Conservation (phyloP, 2,888 invertebrate genomes). For the Apamea anceps region DNA sequence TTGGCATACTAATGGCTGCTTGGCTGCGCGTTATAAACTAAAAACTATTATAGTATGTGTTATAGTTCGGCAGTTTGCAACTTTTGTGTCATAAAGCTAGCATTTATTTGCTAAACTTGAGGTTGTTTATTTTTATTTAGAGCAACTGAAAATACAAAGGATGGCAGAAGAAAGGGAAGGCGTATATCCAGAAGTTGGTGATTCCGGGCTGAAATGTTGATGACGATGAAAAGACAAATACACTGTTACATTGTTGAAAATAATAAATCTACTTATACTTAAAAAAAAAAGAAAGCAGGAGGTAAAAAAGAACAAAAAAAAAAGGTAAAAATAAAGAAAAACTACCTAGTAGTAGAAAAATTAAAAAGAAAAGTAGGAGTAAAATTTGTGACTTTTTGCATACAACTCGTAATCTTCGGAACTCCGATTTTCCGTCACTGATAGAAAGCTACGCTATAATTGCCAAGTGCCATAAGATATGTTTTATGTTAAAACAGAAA, state of each 20-base stretch:
- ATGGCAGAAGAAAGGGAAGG: background rate
- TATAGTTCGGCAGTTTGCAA: slow-evolving; percentile 29
- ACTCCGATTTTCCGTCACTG: background rate
- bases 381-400: too few species aligned
- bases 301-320: too few species aligned
- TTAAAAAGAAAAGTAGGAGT: too few species aligned
- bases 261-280: too few species aligned
- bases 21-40: slow-evolving; percentile 43
- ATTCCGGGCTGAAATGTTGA: background rate
- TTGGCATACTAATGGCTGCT: slow-evolving; percentile 55
- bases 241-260: too few species aligned
- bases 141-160: background rate
- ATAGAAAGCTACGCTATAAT: background rate
- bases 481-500: background rate
- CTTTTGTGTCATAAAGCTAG: slow-evolving; percentile 19
- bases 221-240: too few species aligned
- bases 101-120: slow-evolving; percentile 3
- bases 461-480: background rate
- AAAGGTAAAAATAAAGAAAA: too few species aligned
- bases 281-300: too few species aligned
- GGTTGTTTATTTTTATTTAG: background rate
- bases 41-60: slow-evolving; percentile 24
- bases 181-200: background rate
- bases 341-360: too few species aligned
- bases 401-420: background rate